Percentiles rank a stretch among this genome's conserved stretches.
Conservation (phyloP, 2,888 invertebrate genomes). For the Himalopsyche kuldschensis region DNA sequence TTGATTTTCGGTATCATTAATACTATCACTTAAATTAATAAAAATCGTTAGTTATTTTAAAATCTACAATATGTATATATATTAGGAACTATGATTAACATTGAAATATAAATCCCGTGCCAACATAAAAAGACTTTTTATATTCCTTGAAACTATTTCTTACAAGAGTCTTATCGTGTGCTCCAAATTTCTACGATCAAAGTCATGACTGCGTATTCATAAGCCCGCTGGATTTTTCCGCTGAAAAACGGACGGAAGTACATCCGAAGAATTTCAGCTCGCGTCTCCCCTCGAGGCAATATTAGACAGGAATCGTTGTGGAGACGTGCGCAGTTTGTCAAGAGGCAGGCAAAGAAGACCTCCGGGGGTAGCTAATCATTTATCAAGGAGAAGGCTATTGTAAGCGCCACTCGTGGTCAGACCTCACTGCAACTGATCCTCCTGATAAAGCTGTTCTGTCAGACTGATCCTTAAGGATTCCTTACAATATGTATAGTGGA, state of each 20-base stretch:
- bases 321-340: background rate
- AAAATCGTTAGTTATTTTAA: too few relatives aligned
- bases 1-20: too few relatives aligned
- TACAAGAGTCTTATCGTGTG: background rate
- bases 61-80: too few relatives aligned
- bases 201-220: background rate
- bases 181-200: background rate
- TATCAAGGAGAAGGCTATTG: slow-evolving; percentile 14
- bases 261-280: background rate
- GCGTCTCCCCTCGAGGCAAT: background rate
- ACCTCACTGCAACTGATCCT: slow-evolving; percentile 8
- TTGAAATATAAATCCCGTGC: background rate
- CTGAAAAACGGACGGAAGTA: background rate
- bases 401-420: slow-evolving; percentile 7
- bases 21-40: too few relatives aligned
- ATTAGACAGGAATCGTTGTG: background rate
- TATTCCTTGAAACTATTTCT: background rate
- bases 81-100: too few relatives aligned
- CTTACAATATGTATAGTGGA: background rate
- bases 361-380: slow-evolving; percentile 14
- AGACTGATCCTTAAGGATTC: slow-evolving; percentile 3
- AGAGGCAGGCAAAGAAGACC: background rate
- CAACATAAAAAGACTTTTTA: too few relatives aligned
- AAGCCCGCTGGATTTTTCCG: background rate
- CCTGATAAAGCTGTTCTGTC: slow-evolving; percentile 15